Evolutionary conservation across 2,888 invertebrate species (phyloP), one percentile per base, ranked within the genome.

Genomic region (Iselma pallidipennis): DNA sequence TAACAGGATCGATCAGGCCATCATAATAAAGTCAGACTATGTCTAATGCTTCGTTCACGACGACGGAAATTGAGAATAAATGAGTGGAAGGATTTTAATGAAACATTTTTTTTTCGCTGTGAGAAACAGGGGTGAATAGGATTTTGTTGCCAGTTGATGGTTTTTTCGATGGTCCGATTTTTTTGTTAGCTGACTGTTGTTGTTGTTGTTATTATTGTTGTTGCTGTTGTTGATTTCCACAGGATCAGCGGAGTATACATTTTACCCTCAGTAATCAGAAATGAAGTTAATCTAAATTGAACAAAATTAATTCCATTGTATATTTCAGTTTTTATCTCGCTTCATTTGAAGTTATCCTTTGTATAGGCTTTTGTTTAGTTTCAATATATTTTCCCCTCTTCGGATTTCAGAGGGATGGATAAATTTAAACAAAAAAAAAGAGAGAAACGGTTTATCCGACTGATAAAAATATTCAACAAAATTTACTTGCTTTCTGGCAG

Each of bases 281-380:
- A 77, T 79, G 76, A 78, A 80, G 78, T 80, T 82, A 80, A 81
- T 81, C 79, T 76, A 77, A 80, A 81, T 81, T 80, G 80, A 78
- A 79, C 75, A 75, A 80, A 81, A 81, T 81, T 81, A 80, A 81
- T 80, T 81, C 78, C 77, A 80, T 81, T 80, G 79, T 78, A 71
- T 73, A 69, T 71, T 74, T 70, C 69, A 60, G 67, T 65, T 66
- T 69, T 66, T 62, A 57, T 70, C 67, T 67, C 71, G 62, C 65
- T 71, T 56, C 61, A 61, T 62, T 68, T 61, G 56, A 64, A 61
- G 56, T 63, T 60, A 59, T 58, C 59, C 63, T 55, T 56, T 69
- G 55, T 63, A 61, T 55, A 26, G 53, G 59, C 63, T 63, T 64
- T 67, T 66, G 67, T 66, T 66, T 62, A 57, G 52, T 60, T 55